Evolutionary conservation across 1,140 invertebrate genomes (phyloP).

Genomic region (Zaprionus ghesquierei): DNA sequence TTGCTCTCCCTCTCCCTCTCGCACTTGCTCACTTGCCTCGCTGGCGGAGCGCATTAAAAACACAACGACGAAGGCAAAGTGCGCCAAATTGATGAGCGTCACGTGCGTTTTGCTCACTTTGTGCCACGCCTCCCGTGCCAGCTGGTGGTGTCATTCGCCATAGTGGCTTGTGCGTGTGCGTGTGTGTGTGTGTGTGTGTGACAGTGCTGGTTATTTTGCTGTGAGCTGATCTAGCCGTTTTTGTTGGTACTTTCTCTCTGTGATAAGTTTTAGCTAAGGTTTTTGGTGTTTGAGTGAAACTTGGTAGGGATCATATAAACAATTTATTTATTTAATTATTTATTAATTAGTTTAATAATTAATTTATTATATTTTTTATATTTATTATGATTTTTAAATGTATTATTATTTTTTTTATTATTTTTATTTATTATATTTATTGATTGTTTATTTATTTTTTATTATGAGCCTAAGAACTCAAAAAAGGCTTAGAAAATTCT

Average conservation of each 20-base stretch:
- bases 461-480: too few species aligned
- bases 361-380: too few species aligned
- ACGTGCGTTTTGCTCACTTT: conserved; percentile 74
- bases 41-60: conserved; percentile 66
- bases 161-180: conserved; percentile 24
- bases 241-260: too few species aligned
- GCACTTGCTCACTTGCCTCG: conserved; percentile 20
- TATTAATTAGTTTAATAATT: too few species aligned
- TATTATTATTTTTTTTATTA: too few species aligned
- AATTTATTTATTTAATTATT: too few species aligned
- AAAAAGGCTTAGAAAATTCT: not conserved
- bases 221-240: not conserved
- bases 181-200: conserved; percentile 7
- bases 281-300: too few species aligned
- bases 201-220: conserved; percentile 1
- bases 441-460: too few species aligned
- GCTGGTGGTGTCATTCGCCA: conserved; percentile 48
- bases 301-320: too few species aligned
- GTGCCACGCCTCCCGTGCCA: conserved; percentile 43
- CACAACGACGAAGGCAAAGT: conserved; percentile 65
- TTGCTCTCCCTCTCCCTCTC: conserved; percentile 16
- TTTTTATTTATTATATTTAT: too few species aligned
- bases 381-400: too few species aligned
- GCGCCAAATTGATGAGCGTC: conserved; percentile 81
- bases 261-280: too few species aligned